These are phyloP conservation scores for Vidua chalybeata DNA, from an alignment of 2,113 vertebrate species.

Conservation along the genomic window DNA sequence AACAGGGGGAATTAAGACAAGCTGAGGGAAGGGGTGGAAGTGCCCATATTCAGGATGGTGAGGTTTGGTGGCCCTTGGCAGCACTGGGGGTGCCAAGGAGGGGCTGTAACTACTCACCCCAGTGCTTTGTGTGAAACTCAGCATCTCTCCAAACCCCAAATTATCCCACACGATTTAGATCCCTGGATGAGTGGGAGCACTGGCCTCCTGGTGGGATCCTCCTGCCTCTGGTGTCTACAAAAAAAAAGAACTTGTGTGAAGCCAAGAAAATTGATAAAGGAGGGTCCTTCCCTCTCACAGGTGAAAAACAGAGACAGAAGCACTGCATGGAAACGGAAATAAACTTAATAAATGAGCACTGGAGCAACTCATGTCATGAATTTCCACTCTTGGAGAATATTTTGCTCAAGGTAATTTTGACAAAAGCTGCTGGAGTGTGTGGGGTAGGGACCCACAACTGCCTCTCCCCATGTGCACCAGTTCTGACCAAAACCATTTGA, in stretches of 20 bases:
- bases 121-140: background rate
- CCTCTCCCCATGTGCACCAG: too few species aligned
- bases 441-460: background rate
- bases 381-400: background rate
- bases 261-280: background rate
- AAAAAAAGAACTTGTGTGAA: background rate
- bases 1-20: background rate
- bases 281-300: background rate
- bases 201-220: rapidly evolving
- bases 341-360: background rate
- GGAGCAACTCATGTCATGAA: background rate
- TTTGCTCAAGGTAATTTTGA: background rate
- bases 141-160: background rate
- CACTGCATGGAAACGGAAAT: background rate
- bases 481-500: background rate
- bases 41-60: background rate
- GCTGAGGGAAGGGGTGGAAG: background rate
- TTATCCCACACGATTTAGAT: background rate
- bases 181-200: background rate
- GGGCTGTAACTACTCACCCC: background rate
- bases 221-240: background rate
- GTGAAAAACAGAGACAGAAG: background rate
- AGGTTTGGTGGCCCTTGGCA: background rate
- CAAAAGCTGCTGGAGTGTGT: rapidly evolving
- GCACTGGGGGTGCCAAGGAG: background rate